Percentiles rank a stretch among this genome's conserved stretches.
phyloP scores from a whole-genome alignment of 2,888 invertebrate genomes.

The Catocala fraxini region DNA sequence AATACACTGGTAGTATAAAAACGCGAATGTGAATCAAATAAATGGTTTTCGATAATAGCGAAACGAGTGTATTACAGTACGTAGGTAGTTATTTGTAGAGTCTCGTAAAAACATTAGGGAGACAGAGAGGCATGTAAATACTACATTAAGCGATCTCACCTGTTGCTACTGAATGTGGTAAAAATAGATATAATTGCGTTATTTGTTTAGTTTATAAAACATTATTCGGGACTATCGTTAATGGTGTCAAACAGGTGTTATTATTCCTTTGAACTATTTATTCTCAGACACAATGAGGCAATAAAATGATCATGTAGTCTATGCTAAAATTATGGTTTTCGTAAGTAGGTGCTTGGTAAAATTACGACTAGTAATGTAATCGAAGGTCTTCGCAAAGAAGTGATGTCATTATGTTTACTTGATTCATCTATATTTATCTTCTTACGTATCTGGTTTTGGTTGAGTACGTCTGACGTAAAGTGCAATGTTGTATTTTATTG shows the following conservation, averaged over 20 bases:
- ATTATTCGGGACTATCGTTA: neutral
- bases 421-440: neutral
- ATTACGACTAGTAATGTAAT: constrained; percentile 3
- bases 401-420: constrained; percentile 3
- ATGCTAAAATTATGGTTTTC: constrained; percentile 4
- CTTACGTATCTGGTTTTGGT: neutral
- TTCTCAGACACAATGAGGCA: neutral
- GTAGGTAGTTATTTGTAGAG: too few relatives aligned
- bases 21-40: too few relatives aligned
- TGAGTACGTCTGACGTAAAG: neutral
- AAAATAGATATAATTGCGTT: constrained; percentile 20
- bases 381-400: neutral
- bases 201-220: constrained; percentile 4
- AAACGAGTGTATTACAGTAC: too few relatives aligned
- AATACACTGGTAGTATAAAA: too few relatives aligned
- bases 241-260: constrained; percentile 26
- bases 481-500: constrained; percentile 1
- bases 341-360: constrained; percentile 9
- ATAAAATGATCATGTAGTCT: constrained; percentile 11
- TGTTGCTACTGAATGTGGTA: constrained; percentile 24
- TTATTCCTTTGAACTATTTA: constrained; percentile 3
- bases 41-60: too few relatives aligned
- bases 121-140: neutral
- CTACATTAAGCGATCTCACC: constrained; percentile 11
- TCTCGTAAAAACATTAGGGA: too few relatives aligned